These are phyloP conservation scores for Archips crataeganus DNA, from an alignment of 2,888 invertebrate species.

Conservation along the genomic window DNA sequence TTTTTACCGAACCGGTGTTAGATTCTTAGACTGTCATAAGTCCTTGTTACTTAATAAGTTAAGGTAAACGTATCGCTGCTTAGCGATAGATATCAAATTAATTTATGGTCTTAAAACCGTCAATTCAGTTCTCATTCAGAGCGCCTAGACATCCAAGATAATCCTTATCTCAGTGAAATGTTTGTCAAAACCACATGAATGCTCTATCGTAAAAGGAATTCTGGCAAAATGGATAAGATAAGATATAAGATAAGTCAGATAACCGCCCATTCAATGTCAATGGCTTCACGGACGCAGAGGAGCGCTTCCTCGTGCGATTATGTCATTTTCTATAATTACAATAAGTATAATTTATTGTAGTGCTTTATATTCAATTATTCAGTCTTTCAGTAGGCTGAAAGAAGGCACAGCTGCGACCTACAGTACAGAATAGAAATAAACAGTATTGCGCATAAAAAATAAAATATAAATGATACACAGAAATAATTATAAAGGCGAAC, in stretches of 20 bases:
- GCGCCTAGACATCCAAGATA: slow-evolving; percentile 10
- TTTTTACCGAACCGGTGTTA: too few species aligned
- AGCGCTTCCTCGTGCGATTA: background rate
- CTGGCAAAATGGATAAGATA: slow-evolving; percentile 42
- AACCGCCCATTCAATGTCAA: slow-evolving; percentile 4
- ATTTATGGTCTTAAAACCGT: background rate
- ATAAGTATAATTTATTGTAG: too few species aligned
- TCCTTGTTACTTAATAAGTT: too few species aligned
- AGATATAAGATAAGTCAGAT: slow-evolving; percentile 15
- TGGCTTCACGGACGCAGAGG: background rate
- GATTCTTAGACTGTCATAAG: too few species aligned
- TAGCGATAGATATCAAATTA: background rate
- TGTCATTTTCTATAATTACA: background rate
- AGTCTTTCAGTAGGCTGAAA: too few species aligned
- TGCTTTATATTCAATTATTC: too few species aligned
- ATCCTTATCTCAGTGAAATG: slow-evolving; percentile 26
- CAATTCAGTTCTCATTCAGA: background rate
- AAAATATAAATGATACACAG: too few species aligned
- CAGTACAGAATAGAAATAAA: too few species aligned
- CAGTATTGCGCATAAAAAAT: too few species aligned
- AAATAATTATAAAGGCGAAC: too few species aligned
- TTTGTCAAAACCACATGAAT: slow-evolving; percentile 32
- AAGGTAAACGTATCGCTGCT: background rate
- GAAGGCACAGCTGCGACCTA: too few species aligned
- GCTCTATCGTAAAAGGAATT: slow-evolving; percentile 34